These are phyloP conservation scores for Neostethus bicornis DNA, from an alignment of 2,797 vertebrate genomes.

Conservation along the genomic window DNA sequence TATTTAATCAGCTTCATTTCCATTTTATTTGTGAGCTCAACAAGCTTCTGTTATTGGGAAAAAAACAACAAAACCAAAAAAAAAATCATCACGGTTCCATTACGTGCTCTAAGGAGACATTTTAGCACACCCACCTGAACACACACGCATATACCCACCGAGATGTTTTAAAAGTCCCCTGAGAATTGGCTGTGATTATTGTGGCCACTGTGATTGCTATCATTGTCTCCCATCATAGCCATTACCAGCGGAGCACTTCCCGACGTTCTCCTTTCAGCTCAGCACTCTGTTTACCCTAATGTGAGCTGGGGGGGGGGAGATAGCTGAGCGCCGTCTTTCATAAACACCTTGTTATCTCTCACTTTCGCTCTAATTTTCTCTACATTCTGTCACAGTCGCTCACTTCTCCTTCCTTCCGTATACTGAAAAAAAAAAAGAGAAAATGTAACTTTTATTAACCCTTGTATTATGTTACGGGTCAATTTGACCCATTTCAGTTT, in stretches of 20 bases:
- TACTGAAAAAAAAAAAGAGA: slow-evolving; percentile 41
- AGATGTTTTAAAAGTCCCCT: slow-evolving; percentile 60
- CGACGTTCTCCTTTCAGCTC: slow-evolving; percentile 61
- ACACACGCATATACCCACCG: slow-evolving; percentile 15
- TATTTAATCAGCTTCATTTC: no score
- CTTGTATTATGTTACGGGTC: no score
- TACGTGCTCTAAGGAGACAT: slow-evolving; percentile 9
- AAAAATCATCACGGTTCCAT: slow-evolving; percentile 24
- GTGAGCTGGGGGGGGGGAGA: slow-evolving; percentile 64
- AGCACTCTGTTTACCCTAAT: slow-evolving; percentile 74
- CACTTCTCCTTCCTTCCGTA: slow-evolving; percentile 36
- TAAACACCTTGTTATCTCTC: slow-evolving; percentile 79
- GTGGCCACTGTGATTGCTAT: slow-evolving; percentile 76
- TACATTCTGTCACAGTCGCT: slow-evolving; percentile 60
- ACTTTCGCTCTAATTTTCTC: slow-evolving; percentile 72
- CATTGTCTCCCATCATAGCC: slow-evolving; percentile 74
- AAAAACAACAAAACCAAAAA: slow-evolving; percentile 32
- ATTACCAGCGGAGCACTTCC: slow-evolving; percentile 69
- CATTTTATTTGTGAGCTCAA: slow-evolving; percentile 25
- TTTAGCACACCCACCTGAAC: not conserved
- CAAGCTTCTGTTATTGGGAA: slow-evolving; percentile 23
- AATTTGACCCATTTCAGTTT: no score
- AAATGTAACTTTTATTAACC: slow-evolving; percentile 19
- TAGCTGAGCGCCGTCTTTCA: slow-evolving; percentile 59
- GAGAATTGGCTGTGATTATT: slow-evolving; percentile 72